Conservation (phyloP, 2,888 invertebrate species). For the Oeneis ivallda region DNA sequence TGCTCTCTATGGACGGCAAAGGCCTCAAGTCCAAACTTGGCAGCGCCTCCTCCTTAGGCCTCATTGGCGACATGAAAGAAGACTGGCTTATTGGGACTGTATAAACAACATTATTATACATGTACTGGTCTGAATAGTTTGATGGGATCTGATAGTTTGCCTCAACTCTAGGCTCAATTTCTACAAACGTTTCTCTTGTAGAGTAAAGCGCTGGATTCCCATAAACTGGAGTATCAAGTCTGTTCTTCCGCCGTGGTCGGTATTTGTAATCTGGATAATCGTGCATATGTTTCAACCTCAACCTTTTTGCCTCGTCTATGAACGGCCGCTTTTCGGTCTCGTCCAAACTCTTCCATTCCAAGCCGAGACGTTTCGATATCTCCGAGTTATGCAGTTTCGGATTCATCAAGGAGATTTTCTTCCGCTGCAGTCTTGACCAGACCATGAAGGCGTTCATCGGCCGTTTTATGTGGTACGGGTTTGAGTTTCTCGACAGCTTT, state of each 20-base stretch:
- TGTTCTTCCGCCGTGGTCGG: conserved; percentile 83
- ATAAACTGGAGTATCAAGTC: conserved; percentile 66
- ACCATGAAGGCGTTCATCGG: conserved; percentile 99
- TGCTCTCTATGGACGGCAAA: conserved; percentile 75
- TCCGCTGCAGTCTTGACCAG: conserved; percentile 94
- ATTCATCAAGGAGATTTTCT: conserved; percentile 91
- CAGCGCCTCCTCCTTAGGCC: conserved; percentile 65
- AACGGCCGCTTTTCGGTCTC: conserved; percentile 92
- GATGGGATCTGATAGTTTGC: conserved; percentile 61
- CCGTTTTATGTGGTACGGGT: conserved; percentile 90
- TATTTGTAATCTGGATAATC: conserved; percentile 88
- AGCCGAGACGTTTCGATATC: conserved; percentile 91
- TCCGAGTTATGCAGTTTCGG: conserved; percentile 90
- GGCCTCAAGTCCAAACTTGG: conserved; percentile 67
- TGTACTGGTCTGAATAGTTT: conserved; percentile 66
- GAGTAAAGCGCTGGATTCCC: conserved; percentile 58
- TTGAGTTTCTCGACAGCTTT: conserved; percentile 80
- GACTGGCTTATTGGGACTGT: conserved; percentile 65
- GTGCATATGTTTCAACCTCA: conserved; percentile 87
- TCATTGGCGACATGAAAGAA: conserved; percentile 60
- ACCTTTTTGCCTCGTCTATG: conserved; percentile 92
- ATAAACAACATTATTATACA: conserved; percentile 75
- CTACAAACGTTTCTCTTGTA: conserved; percentile 61
- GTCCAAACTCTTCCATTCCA: conserved; percentile 91
- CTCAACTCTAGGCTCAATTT: conserved; percentile 67